Evolutionary conservation across 2,888 invertebrate species (phyloP), one percentile per base, ranked within the genome.

Genomic region (Brenthis daphne): DNA sequence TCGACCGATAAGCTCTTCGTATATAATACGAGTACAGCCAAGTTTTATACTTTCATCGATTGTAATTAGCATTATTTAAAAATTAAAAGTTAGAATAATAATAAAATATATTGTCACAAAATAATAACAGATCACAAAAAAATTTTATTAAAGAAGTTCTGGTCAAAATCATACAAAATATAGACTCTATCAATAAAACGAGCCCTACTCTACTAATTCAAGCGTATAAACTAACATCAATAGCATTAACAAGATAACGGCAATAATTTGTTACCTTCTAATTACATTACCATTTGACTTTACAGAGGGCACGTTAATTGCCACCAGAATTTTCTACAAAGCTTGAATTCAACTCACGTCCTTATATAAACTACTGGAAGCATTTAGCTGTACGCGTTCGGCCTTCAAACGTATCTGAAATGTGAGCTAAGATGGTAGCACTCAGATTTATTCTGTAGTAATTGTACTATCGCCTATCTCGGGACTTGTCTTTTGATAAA

Each of bases 221-320:
- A 55, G 43, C 47, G 14, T 29, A 65, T 37, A 48, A 55, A 54
- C 50, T 57, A 61, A 53, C 51, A 58, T 53, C 24, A 29, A 57
- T 65, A 60, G n/a, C 48, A 58, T 65, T 69, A 50, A 63, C 60
- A 16, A 70, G 58, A 72, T 73, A 73, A 73, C 65, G 60, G 70
- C 37, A 65, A 74, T 74, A 71, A 70, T 67, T 74, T 76, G 77
- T 76, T 77, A 77, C 76, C 78, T 77, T 77, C 79, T 85, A 87
- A 89, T 89, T 88, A 84, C 88, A 88, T 88, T 87, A 86, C 82
- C 86, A 86, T 88, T 87, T 77, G 85, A 86, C 84, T 88, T 84
- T 81, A 83, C 82, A 84, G 80, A 80, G 77, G 73, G 77, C 73
- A 73, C 70, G 69, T 72, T 75, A 76, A 75, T 73, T 74, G 73